A percentile compares a stretch with the other conserved stretches of the same genome.
Evolutionary conservation across 2,797 vertebrate species (phyloP).

Genomic region (Neostethus bicornis): DNA sequence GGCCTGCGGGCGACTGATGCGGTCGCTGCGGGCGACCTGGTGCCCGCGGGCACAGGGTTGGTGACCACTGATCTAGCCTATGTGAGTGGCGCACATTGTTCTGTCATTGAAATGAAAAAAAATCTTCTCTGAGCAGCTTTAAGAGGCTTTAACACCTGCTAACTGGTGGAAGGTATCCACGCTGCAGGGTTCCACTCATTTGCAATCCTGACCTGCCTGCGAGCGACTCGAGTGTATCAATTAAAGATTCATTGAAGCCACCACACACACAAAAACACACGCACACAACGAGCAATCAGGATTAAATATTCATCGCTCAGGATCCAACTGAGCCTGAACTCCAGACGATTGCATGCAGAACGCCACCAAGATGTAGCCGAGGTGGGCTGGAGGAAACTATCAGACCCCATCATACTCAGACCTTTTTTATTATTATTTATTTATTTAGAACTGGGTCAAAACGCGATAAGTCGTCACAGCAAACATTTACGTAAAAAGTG

Average conservation of each 20-base stretch:
- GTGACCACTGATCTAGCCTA: no score
- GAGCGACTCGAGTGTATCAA: conserved; percentile 61
- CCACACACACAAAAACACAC: conserved; percentile 57
- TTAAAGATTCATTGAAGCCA: conserved; percentile 66
- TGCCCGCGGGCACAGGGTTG: no score
- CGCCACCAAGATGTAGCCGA: conserved; percentile 32
- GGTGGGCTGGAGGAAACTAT: conserved; percentile 21
- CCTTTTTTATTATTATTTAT: conserved; percentile 22
- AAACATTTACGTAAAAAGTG: no score
- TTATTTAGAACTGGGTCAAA: not conserved
- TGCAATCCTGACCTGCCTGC: conserved; percentile 50
- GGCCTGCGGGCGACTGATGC: no score
- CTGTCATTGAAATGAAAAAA: no score
- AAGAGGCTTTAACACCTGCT: conserved; percentile 28
- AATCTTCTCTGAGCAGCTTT: conserved; percentile 34
- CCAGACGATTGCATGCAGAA: conserved; percentile 25
- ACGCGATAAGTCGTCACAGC: no score
- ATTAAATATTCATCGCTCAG: conserved; percentile 71
- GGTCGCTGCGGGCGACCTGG: no score
- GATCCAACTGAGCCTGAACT: conserved; percentile 52
- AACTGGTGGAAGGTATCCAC: conserved; percentile 51
- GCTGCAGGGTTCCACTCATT: conserved; percentile 60
- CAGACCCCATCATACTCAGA: not conserved
- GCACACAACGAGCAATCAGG: conserved; percentile 55
- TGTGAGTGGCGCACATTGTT: no score